These are phyloP conservation scores for Sebastes hubbsi DNA, from an alignment of 2,797 vertebrate species.

Conservation along the genomic window DNA sequence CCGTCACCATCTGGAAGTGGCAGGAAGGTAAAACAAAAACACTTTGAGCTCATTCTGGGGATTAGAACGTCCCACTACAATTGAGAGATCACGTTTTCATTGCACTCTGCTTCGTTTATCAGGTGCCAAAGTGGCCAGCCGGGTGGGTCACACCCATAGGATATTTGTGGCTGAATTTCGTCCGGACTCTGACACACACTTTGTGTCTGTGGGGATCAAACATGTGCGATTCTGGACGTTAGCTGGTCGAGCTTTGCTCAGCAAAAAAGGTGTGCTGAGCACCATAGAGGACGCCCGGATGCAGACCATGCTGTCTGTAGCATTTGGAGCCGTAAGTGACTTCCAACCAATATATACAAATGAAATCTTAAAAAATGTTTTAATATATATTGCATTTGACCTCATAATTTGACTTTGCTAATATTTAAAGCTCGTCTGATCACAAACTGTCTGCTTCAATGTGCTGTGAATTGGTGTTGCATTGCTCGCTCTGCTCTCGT, in stretches of 20 bases:
- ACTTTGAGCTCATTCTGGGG: neutral
- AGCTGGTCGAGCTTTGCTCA: constrained; percentile 93
- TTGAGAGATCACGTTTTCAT: neutral
- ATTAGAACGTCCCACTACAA: neutral
- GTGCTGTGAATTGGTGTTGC: constrained; percentile 72
- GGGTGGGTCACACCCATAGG: constrained; percentile 92
- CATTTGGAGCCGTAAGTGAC: constrained; percentile 96
- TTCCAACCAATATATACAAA: neutral
- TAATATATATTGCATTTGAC: neutral
- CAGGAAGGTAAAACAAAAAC: constrained; percentile 89
- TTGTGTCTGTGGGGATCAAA: constrained; percentile 97
- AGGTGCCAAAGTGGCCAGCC: constrained; percentile 97
- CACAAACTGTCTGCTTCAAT: constrained; percentile 39
- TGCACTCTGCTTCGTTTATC: constrained; percentile 10
- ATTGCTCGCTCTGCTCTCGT: constrained; percentile 78
- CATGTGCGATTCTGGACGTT: constrained; percentile 97
- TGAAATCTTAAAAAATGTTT: neutral
- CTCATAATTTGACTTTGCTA: neutral
- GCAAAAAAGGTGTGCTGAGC: constrained; percentile 96
- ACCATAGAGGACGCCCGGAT: constrained; percentile 92
- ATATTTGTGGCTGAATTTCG: constrained; percentile 99
- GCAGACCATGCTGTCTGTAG: constrained; percentile 98
- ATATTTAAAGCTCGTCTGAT: constrained; percentile 8
- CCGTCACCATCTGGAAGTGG: constrained; percentile 98
- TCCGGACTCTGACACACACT: constrained; percentile 97